Percentiles rank a stretch among this genome's conserved stretches.
Conservation (phyloP, 2,797 vertebrate genomes). For the Betta splendens region DNA sequence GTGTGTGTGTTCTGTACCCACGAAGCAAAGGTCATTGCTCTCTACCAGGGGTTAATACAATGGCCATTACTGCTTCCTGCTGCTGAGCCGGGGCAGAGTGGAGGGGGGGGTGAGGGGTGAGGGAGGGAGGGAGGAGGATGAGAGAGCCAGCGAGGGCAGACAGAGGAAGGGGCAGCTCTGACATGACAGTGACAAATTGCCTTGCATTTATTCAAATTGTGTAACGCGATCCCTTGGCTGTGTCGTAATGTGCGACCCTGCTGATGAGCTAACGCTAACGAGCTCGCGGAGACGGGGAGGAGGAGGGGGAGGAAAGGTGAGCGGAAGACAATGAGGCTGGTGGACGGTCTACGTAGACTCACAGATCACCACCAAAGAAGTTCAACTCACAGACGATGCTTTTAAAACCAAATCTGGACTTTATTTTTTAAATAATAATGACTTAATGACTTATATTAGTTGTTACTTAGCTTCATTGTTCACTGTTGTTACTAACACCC, state of each 20-base stretch:
- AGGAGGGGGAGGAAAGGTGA: constrained; percentile 46
- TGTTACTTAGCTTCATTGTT: no score
- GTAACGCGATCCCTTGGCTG: constrained; percentile 89
- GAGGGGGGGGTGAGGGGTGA: constrained; percentile 26
- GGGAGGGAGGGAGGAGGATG: constrained; percentile 60
- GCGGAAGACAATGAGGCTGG: constrained; percentile 31
- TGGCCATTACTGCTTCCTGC: constrained; percentile 89
- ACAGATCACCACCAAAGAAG: neutral
- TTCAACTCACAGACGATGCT: neutral
- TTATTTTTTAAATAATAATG: no score
- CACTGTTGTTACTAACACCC: no score
- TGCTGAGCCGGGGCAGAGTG: constrained; percentile 70
- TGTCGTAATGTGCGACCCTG: constrained; percentile 89
- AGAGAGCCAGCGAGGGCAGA: constrained; percentile 49
- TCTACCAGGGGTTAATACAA: constrained; percentile 89
- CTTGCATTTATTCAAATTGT: constrained; percentile 96
- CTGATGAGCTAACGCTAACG: constrained; percentile 90
- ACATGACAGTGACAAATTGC: constrained; percentile 97
- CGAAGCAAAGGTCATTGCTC: constrained; percentile 78
- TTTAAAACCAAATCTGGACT: neutral
- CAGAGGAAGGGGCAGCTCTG: constrained; percentile 78
- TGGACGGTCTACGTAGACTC: constrained; percentile 1
- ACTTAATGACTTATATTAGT: no score
- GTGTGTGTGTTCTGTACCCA: constrained; percentile 55
- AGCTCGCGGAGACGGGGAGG: constrained; percentile 68